Conservation (phyloP, 2,888 invertebrate genomes). For the Phortica magna region DNA sequence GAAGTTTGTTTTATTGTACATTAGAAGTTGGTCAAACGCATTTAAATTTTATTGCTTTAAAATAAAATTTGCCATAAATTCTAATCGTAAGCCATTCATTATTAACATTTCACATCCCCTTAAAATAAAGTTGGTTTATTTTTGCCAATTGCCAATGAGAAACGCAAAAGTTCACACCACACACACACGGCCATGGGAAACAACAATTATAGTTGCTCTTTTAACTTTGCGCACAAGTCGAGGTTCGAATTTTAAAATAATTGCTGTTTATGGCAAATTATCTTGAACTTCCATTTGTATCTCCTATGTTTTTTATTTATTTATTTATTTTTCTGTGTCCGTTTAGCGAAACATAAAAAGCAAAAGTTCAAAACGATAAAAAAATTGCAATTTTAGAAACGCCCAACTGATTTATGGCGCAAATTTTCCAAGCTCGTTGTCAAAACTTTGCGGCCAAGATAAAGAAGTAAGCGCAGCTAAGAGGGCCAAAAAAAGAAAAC, state of each 20-base stretch:
- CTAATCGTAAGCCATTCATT: too few relatives aligned
- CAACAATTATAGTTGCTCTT: slow-evolving; percentile 54
- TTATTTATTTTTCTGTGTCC: not conserved
- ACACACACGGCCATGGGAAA: slow-evolving; percentile 43
- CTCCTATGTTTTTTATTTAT: not conserved
- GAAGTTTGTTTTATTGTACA: too few relatives aligned
- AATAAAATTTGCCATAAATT: too few relatives aligned
- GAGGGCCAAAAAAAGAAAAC: not conserved
- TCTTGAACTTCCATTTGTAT: slow-evolving; percentile 7
- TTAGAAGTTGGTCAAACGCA: too few relatives aligned
- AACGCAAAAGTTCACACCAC: not conserved
- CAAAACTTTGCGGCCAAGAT: slow-evolving; percentile 52
- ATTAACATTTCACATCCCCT: too few relatives aligned
- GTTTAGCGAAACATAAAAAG: not conserved
- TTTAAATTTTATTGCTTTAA: too few relatives aligned
- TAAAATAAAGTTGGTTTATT: not conserved
- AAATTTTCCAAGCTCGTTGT: slow-evolving; percentile 60
- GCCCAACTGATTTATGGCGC: slow-evolving; percentile 62
- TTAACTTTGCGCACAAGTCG: slow-evolving; percentile 58
- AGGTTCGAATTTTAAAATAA: slow-evolving; percentile 57
- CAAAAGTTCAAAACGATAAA: slow-evolving; percentile 3
- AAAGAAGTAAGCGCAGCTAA: not conserved
- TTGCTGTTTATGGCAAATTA: slow-evolving; percentile 60
- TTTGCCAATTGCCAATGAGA: not conserved
- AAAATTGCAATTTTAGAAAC: slow-evolving; percentile 36